Base-by-base conservation (phyloP, 2,888 invertebrate genomes). In the Eilema depressum region DNA sequence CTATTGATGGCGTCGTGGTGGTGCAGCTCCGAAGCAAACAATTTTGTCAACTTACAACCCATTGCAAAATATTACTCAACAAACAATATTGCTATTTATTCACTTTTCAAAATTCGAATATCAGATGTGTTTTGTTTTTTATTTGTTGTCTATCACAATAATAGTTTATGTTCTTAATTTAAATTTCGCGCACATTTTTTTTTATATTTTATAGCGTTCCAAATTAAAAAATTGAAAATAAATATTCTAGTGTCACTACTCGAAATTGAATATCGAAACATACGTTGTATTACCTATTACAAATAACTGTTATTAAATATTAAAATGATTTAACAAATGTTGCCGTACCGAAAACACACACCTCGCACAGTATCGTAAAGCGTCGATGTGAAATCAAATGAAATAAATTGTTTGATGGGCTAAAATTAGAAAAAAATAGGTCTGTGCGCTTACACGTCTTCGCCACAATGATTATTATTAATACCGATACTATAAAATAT, bases 41-140 rank as follows among this genome's bases (percentile, higher is more conserved):
- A 91, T 89, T 97, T 97, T 47, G 97, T 96, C 81, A 97, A 91
- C 89, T 97, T 96, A 92, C 97, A 98, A 82, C 97, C 97, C 97
- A 97, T 97, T 72, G 37, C 75, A 62, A 10, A 57, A 14, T 2
- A 62, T 53, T 41, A n/a, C n/a, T n/a, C 33, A 56, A 62, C 30
- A 59, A 62, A 25, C 2, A n/a, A 68, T 60, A 65, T 57, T 5
- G 33, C 12, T 1, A 20, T 14, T 64, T 47, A 65, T 57, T 65
- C 20, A 61, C 25, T 14, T 47, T 57, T 68, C 30, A 3, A 25
- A 37, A 60, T 64, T 71, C 41, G 20, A 68, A 66, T 61, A 33
- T 62, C 2, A 23, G 23, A 23, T 4, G 60, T 47, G 17, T 65
- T 63, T 66, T 59, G 61, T 33, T 56, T 33, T 56, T 26, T n/a